Percentiles rank a stretch among this genome's conserved stretches.
These are phyloP conservation scores for Apotomis turbidana DNA, from an alignment of 2,888 invertebrate species.

Conservation along the genomic window DNA sequence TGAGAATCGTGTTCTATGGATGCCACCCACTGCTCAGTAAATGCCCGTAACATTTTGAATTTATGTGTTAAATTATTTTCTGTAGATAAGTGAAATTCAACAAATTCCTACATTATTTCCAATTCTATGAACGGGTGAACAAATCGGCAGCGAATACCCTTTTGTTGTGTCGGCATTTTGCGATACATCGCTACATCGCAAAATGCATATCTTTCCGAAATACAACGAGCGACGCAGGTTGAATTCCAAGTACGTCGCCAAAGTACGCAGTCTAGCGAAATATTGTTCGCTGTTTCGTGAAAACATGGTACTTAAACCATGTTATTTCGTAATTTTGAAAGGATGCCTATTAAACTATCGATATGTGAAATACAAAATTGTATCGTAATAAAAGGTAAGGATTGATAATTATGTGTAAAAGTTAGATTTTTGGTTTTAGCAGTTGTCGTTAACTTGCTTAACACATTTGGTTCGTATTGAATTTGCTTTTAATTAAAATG, in stretches of 20 bases:
- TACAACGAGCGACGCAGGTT: not conserved
- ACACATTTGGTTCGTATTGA: too few species aligned
- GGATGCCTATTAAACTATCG: too few species aligned
- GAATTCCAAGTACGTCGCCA: slow-evolving; percentile 4
- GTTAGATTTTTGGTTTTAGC: too few species aligned
- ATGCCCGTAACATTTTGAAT: too few species aligned
- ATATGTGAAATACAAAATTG: too few species aligned
- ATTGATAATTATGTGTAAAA: too few species aligned
- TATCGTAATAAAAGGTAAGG: too few species aligned
- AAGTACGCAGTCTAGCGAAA: slow-evolving; percentile 6
- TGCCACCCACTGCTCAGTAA: too few species aligned
- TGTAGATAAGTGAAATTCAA: not conserved
- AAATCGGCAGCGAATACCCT: slow-evolving; percentile 18
- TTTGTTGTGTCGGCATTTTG: slow-evolving; percentile 18
- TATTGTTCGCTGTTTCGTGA: not conserved
- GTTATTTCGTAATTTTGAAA: not conserved
- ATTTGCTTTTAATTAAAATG: too few species aligned
- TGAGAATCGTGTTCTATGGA: too few species aligned
- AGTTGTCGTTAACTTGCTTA: too few species aligned
- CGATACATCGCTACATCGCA: not conserved
- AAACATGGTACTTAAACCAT: too few species aligned
- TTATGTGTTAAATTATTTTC: not conserved
- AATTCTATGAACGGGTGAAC: slow-evolving; percentile 22
- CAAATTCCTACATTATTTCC: not conserved
- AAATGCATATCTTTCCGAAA: slow-evolving; percentile 25